Percentiles rank a stretch among this genome's conserved stretches.
phyloP scores from a whole-genome alignment of 1,140 invertebrate species.

The Pteromalus puparum region DNA sequence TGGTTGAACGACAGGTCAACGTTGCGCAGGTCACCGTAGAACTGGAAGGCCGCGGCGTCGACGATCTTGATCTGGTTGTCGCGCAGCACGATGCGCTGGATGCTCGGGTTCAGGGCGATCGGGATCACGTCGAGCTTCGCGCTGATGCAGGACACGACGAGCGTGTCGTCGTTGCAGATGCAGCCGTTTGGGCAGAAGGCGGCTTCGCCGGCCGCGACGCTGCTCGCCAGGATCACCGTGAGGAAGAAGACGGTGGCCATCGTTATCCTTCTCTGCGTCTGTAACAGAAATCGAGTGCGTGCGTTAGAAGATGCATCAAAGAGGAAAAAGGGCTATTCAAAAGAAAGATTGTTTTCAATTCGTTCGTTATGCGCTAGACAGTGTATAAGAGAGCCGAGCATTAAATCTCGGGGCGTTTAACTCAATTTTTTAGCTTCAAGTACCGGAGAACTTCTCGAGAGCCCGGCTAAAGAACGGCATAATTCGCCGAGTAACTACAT shows the following conservation, averaged over 20 bases:
- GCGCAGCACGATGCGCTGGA: conserved; percentile 87
- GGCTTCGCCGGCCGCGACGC: conserved; percentile 64
- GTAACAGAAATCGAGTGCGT: conserved; percentile 62
- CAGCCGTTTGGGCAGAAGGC: conserved; percentile 86
- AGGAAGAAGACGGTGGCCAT: conserved; percentile 63
- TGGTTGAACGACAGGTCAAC: conserved; percentile 91
- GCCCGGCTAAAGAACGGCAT: neutral
- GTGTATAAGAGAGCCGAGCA: neutral
- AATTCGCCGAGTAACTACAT: conserved; percentile 23
- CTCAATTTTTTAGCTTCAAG: neutral
- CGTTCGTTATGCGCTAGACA: neutral
- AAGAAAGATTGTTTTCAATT: neutral
- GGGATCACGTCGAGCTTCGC: conserved; percentile 92
- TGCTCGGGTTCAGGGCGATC: conserved; percentile 92
- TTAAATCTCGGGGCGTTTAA: neutral
- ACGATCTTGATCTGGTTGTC: conserved; percentile 92
- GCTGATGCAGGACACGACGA: conserved; percentile 90
- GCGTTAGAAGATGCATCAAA: neutral
- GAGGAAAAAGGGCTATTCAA: neutral
- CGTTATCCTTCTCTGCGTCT: conserved; percentile 57
- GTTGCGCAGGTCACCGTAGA: conserved; percentile 89
- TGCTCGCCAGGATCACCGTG: conserved; percentile 63
- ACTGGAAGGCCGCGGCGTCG: conserved; percentile 87
- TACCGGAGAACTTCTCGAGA: neutral
- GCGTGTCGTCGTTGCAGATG: conserved; percentile 90